A percentile compares a stretch with the other conserved stretches of the same genome.
phyloP scores from a whole-genome alignment of 2,113 vertebrate genomes.

The mouse (Mus musculus) region GRCm39 chr16:65377001-65377500 shows the following conservation, averaged over 20 bases:
- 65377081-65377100: background rate
- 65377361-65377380: no score
- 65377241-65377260: background rate
- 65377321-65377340: background rate
- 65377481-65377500: background rate
- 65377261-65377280: no score
- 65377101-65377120: background rate
- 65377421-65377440: background rate
- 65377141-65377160: background rate
- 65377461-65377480: background rate
- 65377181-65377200: background rate
- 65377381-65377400: background rate
- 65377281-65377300: background rate
- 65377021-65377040: background rate
- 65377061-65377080: background rate
- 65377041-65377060: conserved; percentile 13
- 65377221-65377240: no score
- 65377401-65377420: background rate
- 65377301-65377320: background rate
- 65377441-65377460: background rate
- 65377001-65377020: background rate
- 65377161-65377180: background rate
- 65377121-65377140: background rate
- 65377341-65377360: no score
- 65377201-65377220: no score